Evolutionary conservation across 2,797 vertebrate genomes (phyloP), one percentile per base, ranked within the genome.

Genomic region (Paguma larvata): DNA sequence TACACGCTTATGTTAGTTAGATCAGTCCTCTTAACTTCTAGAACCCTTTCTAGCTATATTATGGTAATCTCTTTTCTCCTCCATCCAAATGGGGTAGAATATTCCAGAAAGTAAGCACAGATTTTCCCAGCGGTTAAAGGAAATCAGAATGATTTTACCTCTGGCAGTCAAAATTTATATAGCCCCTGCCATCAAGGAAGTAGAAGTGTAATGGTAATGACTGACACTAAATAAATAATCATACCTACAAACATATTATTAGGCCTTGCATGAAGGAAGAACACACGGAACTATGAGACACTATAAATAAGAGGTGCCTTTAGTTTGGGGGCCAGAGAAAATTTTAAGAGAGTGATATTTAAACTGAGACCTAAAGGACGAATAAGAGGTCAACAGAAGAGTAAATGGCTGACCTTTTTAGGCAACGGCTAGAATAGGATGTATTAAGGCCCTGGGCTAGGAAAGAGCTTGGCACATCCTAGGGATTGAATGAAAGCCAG

Each of bases 21-120:
- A 77, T 85, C 53, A 93, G 94, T 78, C 46, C 41, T 96, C 80
- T 89, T 83, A 80, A 41, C 34, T 98, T 95, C 78, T 78, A n/a
- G 72, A 96, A 75, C 80, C 8, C 34, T 98, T 85, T 83, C 51
- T 65, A 32, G 19, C 84, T 86, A 14, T 93, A 30, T 70, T 95
- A 90, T 11, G 27, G 2, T 77, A 4, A 46, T 96, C 48, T 53
- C 10, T 15, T 63, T 73, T 46, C 30, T 73, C 8, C 79, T 56
- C 13, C 41, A 80, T 86, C 38, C 86, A 97, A 38, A 51, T 34
- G 34, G 32, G 82, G 15, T 48, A 63, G 10, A 30, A 44, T 32
- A 85, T 48, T 73, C 46, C 21, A 93, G 41, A 85, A 96, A 97
- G 63, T 96, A 95, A 97, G 70, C 95, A 15, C 21, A 46, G 41